Conservation (phyloP, 1,140 invertebrate genomes). For the Caerostris darwini region DNA sequence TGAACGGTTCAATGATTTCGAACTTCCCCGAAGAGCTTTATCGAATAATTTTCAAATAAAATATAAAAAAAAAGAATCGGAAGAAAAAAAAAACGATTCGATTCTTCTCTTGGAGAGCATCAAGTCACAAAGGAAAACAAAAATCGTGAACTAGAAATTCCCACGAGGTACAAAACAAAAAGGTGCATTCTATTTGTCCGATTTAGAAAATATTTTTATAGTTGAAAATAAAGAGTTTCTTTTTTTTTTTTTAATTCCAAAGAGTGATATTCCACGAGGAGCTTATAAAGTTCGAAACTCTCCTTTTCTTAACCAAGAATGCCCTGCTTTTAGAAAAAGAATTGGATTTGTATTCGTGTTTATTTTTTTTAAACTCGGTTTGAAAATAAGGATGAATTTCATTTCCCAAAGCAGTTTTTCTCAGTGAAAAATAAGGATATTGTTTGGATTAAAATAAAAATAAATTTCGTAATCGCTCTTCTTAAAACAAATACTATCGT, state of each 20-base stretch:
- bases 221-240: background rate
- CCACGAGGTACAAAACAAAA: constrained; percentile 39
- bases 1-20: constrained; percentile 24
- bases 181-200: background rate
- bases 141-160: constrained; percentile 10
- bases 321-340: background rate
- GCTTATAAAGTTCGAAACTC: background rate
- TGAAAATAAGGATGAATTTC: background rate
- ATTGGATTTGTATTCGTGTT: background rate
- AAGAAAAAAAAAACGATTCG: background rate
- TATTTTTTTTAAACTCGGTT: background rate
- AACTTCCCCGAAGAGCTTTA: background rate
- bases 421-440: background rate
- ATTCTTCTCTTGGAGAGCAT: background rate
- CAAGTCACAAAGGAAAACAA: background rate
- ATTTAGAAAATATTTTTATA: constrained; percentile 36
- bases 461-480: no score
- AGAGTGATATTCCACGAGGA: background rate
- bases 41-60: constrained; percentile 36
- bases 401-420: background rate
- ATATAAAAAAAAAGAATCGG: background rate
- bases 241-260: background rate
- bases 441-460: no score
- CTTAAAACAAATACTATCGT: no score
- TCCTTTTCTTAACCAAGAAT: background rate